Base-by-base conservation (phyloP, 2,113 vertebrate genomes). In the Colinus virginianus region DNA sequence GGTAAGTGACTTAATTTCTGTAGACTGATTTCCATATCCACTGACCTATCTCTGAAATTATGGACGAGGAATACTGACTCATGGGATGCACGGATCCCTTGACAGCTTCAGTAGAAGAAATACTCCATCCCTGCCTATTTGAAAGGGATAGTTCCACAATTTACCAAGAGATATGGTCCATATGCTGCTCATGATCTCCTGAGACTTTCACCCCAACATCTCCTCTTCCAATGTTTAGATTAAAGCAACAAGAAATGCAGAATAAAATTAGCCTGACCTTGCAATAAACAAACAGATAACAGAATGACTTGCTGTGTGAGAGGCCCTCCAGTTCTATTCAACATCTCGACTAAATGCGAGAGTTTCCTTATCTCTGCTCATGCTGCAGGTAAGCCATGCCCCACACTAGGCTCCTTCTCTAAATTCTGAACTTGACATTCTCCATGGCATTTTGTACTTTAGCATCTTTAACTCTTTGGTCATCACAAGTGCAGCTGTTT, bases 361-460 rank as follows among this genome's bases (percentile, higher is more conserved):
- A 74, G 43, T 80, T 93, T 79, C 90, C 89, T 97, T 96, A 93
- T 97, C 96, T 97, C 87, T 95, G 70, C 81, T 96, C 62, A 69
- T 64, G 70, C 93, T 94, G 84, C 75, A 95, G 82, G 92, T 97
- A 83, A 94, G 94, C 78, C 75, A 84, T 96, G 70, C 32, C 51
- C 63, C 78, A 66, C 63, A 48, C 87, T 95, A 95, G 95, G 88
- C 90, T 90, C 82, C 90, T 90, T 71, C 95, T 88, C 93, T 92
- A 74, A 59, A 89, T 82, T 67, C 58, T 82, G 90, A 96, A 84
- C 83, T 70, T 96, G 90, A 87, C 53, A 87, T 94, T 94, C 90
- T 94, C 72, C 86, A 78, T 45, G 48, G 40, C 63, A 75, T 30
- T 94, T 90, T 61, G 22, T 72, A 72, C 87, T 83, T n/a, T 64